Base-by-base conservation (phyloP, 2,888 invertebrate genomes). In the Portevinia maculata region DNA sequence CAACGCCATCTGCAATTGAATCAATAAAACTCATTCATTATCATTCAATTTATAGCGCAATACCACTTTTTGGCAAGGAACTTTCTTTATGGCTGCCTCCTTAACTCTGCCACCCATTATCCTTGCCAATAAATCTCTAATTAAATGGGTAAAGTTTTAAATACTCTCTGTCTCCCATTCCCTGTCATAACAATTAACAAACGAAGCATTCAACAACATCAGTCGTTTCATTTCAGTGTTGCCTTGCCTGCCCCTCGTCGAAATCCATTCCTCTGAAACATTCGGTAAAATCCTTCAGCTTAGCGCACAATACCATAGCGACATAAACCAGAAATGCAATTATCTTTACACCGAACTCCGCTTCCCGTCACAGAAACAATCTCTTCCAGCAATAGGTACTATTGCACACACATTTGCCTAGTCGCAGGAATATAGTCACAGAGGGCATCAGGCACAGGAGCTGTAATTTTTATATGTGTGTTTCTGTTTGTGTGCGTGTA, bases 281-380 rank as follows among this genome's bases (percentile, higher is more conserved):
- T 76, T 83, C 71, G 76, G 39, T 65, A 67, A 83, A 81, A 81
- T 81, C 83, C 78, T 78, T 78, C 78, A 78, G 83, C 78, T 83
- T 78, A 78, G 78, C 67, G 71, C 71, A 71, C 78, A 73, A 67
- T 62, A 67, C 83, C 83, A 73, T 78, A 71, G 78, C 71, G 78
- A 78, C 83, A 78, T 83, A 83, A 83, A 83, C 81, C 83, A 83
- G 78, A 83, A 83, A 83, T 83, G 78, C 83, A 83, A 83, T 83
- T 78, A 76, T 83, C 83, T 60, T 83, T 76, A 65, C 78, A 83
- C 71, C 76, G 67, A 60, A 37, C 67, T 67, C 67, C 44, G 55
- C 52, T 70, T 21, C 30, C 9, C 50, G 41, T 52, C 59, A 50
- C 28, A 24, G 46, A 34, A 75, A 53, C 59, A 39, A 70, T 41